Conservation (phyloP, 2,797 vertebrate genomes). For the Perodicticus potto region DNA sequence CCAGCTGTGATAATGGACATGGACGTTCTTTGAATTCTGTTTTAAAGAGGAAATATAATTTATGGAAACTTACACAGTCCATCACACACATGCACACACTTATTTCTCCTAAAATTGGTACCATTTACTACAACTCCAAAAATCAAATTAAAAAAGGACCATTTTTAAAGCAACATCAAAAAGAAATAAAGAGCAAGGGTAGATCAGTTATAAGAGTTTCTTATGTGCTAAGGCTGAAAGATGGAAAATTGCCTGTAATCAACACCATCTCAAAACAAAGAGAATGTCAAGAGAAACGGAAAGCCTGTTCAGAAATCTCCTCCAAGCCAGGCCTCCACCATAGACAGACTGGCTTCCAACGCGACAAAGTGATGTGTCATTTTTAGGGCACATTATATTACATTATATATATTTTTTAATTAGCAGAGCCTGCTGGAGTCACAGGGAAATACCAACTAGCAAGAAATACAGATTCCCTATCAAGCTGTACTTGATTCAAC, state of each 20-base stretch:
- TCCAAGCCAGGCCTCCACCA: background rate
- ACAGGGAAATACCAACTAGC: background rate
- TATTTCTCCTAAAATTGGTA: background rate
- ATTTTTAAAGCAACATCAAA: slow-evolving; percentile 25
- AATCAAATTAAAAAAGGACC: background rate
- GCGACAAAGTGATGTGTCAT: background rate
- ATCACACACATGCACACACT: background rate
- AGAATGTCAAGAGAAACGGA: background rate
- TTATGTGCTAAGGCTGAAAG: background rate
- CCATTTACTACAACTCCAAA: background rate
- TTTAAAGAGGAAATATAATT: slow-evolving; percentile 44
- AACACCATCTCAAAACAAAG: background rate
- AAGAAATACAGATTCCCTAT: background rate
- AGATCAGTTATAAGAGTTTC: background rate
- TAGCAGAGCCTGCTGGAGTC: background rate
- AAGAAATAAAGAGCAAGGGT: background rate
- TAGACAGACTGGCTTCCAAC: background rate
- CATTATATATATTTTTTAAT: background rate
- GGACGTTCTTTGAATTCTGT: background rate
- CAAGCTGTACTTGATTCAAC: background rate
- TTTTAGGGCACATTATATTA: background rate
- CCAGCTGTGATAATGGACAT: background rate
- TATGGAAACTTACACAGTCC: background rate
- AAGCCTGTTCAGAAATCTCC: background rate
- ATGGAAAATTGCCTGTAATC: background rate